A percentile compares a stretch with the other conserved stretches of the same genome.
Conservation (phyloP, 2,113 vertebrate genomes). For the Stomatorhinus ivindoensis region DNA sequence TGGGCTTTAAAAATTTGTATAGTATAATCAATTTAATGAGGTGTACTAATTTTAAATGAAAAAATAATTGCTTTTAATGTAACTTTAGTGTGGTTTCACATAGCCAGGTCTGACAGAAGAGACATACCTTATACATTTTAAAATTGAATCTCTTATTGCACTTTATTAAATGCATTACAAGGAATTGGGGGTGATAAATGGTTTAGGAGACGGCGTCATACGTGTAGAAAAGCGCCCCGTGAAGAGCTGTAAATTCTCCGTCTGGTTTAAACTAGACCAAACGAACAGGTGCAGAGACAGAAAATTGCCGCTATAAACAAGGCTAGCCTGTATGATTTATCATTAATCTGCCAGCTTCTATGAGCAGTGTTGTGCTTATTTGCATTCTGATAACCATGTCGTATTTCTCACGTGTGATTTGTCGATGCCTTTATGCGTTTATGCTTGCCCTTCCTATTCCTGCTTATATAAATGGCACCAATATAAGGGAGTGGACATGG, state of each 20-base stretch:
- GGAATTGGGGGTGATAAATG: background rate
- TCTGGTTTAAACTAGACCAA: constrained; percentile 61
- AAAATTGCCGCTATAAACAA: constrained; percentile 68
- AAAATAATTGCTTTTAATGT: constrained; percentile 50
- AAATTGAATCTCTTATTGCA: background rate
- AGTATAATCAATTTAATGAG: constrained; percentile 44
- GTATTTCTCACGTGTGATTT: constrained; percentile 69
- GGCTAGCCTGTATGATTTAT: constrained; percentile 68
- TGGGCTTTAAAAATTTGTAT: background rate
- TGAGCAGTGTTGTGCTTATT: constrained; percentile 57
- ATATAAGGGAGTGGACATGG: constrained; percentile 25
- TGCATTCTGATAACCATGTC: constrained; percentile 70
- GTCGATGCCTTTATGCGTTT: constrained; percentile 69
- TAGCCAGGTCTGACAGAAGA: background rate
- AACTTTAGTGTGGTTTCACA: constrained; percentile 53
- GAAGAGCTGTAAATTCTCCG: constrained; percentile 28
- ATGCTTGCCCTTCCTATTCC: constrained; percentile 59
- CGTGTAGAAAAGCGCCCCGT: constrained; percentile 4
- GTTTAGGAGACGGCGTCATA: background rate
- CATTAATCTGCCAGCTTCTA: constrained; percentile 64
- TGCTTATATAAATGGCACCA: constrained; percentile 47
- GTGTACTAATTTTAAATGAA: constrained; percentile 55
- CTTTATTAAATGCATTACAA: background rate
- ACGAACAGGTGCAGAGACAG: constrained; percentile 65
- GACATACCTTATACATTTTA: constrained; percentile 30